Percentiles rank a stretch among this genome's conserved stretches.
Conservation (phyloP, 2,797 vertebrate genomes). For the Cyclura pinguis region DNA sequence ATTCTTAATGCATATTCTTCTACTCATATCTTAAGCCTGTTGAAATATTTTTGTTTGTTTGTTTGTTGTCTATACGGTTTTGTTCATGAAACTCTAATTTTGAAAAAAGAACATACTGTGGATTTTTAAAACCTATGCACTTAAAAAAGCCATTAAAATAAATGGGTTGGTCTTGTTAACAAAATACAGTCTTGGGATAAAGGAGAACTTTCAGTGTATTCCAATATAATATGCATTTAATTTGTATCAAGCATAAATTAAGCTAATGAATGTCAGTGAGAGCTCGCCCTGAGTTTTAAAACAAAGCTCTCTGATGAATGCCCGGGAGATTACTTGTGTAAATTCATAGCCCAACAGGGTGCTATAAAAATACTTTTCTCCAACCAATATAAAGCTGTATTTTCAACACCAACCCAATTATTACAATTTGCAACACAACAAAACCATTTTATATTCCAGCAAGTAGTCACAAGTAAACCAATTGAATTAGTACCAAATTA, state of each 20-base stretch:
- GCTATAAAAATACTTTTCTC: conserved; percentile 17
- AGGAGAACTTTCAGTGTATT: conserved; percentile 6
- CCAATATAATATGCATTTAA: conserved; percentile 12
- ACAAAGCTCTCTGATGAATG: conserved; percentile 13
- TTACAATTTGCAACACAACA: conserved; percentile 6
- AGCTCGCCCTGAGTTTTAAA: conserved; percentile 28
- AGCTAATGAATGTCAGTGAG: conserved; percentile 28
- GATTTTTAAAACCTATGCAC: not conserved
- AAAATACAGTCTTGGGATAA: not conserved
- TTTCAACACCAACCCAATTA: conserved; percentile 27
- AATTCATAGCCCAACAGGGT: not conserved
- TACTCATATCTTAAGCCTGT: no score
- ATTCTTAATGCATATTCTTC: no score
- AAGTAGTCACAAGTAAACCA: not conserved
- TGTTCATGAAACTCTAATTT: no score
- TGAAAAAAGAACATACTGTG: no score
- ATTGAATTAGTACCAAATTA: conserved; percentile 17
- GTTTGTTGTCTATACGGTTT: no score
- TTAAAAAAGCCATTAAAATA: conserved; percentile 2
- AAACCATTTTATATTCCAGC: conserved; percentile 27
- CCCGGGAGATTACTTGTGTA: not conserved
- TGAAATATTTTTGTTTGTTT: no score
- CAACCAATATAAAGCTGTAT: conserved; percentile 37
- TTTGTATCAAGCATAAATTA: conserved; percentile 37
- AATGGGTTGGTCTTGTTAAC: conserved; percentile 3